Conservation (phyloP, 2,113 vertebrate species). For the Tragelaphus imberbis region DNA sequence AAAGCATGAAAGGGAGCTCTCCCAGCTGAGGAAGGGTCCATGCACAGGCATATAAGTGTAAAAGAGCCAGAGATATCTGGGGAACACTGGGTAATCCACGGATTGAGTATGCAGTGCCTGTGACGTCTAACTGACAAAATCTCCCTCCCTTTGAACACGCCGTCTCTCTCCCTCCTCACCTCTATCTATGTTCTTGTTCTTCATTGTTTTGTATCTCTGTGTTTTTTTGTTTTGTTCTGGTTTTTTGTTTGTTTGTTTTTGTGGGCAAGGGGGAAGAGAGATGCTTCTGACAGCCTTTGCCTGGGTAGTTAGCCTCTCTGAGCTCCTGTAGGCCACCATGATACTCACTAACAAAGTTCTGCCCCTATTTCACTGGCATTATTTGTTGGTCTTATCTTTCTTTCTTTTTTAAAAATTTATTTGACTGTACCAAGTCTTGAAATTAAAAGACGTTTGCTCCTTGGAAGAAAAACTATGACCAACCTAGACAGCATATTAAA, state of each 20-base stretch:
- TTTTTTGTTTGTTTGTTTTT: too few species aligned
- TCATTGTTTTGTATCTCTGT: neutral
- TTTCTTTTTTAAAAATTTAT: neutral
- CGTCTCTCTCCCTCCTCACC: neutral
- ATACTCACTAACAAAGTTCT: neutral
- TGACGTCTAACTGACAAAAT: neutral
- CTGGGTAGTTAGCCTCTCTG: neutral
- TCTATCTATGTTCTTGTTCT: neutral
- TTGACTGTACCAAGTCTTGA: neutral
- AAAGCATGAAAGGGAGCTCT: neutral
- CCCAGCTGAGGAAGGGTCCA: neutral
- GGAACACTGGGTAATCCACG: neutral
- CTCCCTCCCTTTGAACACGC: neutral
- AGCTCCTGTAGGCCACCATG: neutral
- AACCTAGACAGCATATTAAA: neutral
- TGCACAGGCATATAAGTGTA: neutral
- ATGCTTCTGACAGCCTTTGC: neutral
- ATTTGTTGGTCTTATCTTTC: neutral
- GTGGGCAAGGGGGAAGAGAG: neutral
- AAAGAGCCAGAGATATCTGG: neutral
- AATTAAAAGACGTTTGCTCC: neutral
- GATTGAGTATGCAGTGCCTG: neutral
- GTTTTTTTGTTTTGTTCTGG: neutral
- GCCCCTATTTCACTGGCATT: accelerated
- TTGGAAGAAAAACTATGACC: neutral